phyloP scores from a whole-genome alignment of 2,888 invertebrate species.

The Drosophila rellima region DNA sequence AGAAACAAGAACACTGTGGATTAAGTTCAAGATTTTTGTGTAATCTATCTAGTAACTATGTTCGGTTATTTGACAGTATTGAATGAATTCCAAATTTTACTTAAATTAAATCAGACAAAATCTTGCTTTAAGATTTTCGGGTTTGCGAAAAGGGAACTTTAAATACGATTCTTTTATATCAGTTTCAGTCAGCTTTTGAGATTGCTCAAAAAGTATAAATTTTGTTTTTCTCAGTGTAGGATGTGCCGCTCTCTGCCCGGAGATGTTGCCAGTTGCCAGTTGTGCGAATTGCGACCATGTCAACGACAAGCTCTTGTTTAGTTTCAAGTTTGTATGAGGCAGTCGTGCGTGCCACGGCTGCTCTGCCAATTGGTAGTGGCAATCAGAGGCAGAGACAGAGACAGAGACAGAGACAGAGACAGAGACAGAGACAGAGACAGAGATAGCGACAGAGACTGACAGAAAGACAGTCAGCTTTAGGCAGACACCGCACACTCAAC shows the following conservation, averaged over 20 bases:
- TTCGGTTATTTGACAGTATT: no score
- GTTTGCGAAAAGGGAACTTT: no score
- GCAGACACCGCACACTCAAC: constrained; percentile 27
- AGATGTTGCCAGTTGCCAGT: constrained; percentile 32
- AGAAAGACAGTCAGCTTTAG: constrained; percentile 33
- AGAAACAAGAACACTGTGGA: no score
- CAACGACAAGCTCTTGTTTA: constrained; percentile 62
- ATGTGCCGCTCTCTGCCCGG: constrained; percentile 23
- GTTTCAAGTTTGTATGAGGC: constrained; percentile 83
- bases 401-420: constrained; percentile 34
- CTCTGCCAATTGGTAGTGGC: constrained; percentile 79
- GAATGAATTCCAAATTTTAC: no score
- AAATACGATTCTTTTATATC: no score
- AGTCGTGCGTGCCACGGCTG: constrained; percentile 80
- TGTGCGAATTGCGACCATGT: constrained; percentile 33
- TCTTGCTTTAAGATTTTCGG: no score
- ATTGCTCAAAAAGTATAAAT: no score
- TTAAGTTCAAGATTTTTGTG: no score
- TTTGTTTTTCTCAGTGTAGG: no score
- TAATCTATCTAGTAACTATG: no score
- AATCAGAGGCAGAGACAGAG: constrained; percentile 55
- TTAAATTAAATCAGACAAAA: no score
- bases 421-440: neutral
- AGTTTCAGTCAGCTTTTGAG: no score
- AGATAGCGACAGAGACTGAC: constrained; percentile 36